Evolutionary conservation across 2,113 vertebrate genomes (phyloP), one percentile per base, ranked within the genome.

Genomic region (Falco punctatus): DNA sequence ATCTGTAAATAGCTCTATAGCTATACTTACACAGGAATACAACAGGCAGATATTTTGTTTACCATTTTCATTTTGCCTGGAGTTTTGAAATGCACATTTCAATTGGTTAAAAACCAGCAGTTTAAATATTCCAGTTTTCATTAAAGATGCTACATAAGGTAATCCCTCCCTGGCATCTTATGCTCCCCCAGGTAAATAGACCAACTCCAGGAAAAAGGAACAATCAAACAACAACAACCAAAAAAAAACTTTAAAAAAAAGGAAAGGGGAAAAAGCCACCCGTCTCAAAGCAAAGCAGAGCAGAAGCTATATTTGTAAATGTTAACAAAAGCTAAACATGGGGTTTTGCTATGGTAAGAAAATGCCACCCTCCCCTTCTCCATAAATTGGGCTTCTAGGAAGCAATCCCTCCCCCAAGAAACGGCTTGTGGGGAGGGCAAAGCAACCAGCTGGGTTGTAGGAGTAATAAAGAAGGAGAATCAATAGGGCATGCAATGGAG

Each of bases 381-480:
- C 98, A 98, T 98, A 98, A 98, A 98, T 98, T 98, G 98, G 98
- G 98, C 97, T 98, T 99, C 98, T 98, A 98, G 98, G 99, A 99
- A 98, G 98, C 98, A 97, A 98, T 98, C 98, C 98, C 98, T 98
- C 98, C 97, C 98, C 97, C 97, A 98, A 98, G 98, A 99, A 98
- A 97, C 96, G 98, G 98, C 98, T 98, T 98, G 98, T 98, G 98
- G 99, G 99, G 99, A 98, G 98, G 98, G 98, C 98, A 99, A 98
- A 99, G 98, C 99, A 99, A 99, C 98, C 99, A 99, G 99, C 99
- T 99, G 99, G 99, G 99, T 99, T 99, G 99, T 99, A 99, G 99
- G 98, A 99, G 99, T 99, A 99, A 99, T 99, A 99, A 99, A 99
- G 99, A 99, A 99, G 99, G 99, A 99, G 99, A 99, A 99, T 99